Base-by-base conservation (phyloP, 2,797 vertebrate genomes). In the Acanthurus lineatus region DNA sequence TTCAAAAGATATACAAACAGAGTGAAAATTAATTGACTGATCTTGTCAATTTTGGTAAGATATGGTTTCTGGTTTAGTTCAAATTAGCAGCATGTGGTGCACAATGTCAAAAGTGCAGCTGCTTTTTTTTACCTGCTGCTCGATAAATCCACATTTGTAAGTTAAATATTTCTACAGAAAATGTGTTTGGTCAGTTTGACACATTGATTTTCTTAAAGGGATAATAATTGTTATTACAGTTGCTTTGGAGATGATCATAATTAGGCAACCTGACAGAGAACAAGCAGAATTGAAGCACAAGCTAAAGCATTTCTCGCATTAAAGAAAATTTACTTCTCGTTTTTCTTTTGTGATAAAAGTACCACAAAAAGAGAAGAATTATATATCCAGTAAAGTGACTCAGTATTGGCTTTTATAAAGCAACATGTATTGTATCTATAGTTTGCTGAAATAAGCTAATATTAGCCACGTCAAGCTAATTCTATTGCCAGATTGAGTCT, bases 1-100 rank as follows among this genome's bases (percentile, higher is more conserved):
- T 82, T 85, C 42, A 77, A 82, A 77, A 75, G 82, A 80, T 75
- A 61, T 11, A 73, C 59, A 77, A 80, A 77, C 25, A 40, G 56
- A 70, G 68, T 68, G 42, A 66, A 64, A 63, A 56, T 35, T 69
- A 73, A 53, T 69, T 10, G 69, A 71, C 64, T 63, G 54, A 66
- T 64, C 40, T 67, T 25, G 67, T 58, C 44, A 52, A 19, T 64
- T 59, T 51, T 9, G 40, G 9, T 53, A 9, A 48, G 20, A 77
- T 16, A 20, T 57, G 2, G 3, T 51, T 79, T 81, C 28, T 42
- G 11, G 19, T 66, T 68, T 16, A 19, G 8, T 49, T 66, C 7
- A 22, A 3, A 51, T 53, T n/a, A 53, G 6, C 10, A 52, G 11
- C 14, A 40, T 28, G 22, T 28, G 25, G 16, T 15, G 40, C 10